Evolutionary conservation across 2,113 vertebrate genomes (phyloP).

Genomic region (Lophura nycthemera): DNA sequence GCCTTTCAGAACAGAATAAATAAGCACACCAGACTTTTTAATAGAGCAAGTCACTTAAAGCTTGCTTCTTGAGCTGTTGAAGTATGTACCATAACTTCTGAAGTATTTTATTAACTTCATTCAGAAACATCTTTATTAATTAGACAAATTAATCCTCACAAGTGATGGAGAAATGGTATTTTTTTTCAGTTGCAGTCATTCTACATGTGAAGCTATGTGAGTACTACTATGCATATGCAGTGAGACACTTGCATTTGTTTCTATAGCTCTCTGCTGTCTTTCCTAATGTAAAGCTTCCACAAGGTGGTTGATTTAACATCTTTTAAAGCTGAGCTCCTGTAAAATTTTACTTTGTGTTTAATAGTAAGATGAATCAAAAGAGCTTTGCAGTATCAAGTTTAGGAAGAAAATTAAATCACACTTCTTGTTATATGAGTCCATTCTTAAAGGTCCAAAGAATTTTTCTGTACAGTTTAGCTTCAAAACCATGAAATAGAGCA

Average conservation of each 20-base stretch:
- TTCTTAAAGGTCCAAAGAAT: not conserved
- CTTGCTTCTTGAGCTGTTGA: not conserved
- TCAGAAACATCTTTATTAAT: not conserved
- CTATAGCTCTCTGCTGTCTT: not conserved
- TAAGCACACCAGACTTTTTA: not conserved
- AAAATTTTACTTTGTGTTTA: not conserved
- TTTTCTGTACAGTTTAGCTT: not conserved
- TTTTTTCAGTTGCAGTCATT: not conserved
- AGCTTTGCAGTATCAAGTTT: not conserved
- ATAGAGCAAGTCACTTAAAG: not conserved
- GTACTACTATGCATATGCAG: not conserved
- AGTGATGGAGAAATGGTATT: not conserved
- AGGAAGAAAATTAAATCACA: not conserved
- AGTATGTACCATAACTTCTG: not conserved
- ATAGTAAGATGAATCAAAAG: not conserved
- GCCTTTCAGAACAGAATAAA: not conserved
- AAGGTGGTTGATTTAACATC: not conserved
- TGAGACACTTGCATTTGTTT: not conserved
- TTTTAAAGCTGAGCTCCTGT: not conserved
- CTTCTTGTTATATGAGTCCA: not conserved
- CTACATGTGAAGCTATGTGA: not conserved
- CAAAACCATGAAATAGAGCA: not conserved
- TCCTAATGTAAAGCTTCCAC: not conserved
- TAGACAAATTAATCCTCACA: not conserved
- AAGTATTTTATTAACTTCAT: not conserved